Evolutionary conservation across 2,888 invertebrate species (phyloP).

Genomic region (Junonia oenone): DNA sequence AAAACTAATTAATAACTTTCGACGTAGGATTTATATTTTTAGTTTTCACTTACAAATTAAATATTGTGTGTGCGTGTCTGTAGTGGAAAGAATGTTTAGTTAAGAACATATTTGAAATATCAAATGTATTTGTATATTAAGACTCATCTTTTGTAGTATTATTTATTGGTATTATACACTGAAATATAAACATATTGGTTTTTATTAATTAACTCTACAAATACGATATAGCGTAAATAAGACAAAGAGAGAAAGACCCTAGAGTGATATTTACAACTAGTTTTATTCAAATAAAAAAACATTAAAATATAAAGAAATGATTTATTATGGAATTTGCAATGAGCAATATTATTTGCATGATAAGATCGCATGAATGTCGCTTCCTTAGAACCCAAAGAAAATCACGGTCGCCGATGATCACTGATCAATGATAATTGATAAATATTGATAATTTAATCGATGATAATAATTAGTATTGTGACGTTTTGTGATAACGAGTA

Average conservation of each 20-base stretch:
- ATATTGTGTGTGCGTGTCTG: not conserved
- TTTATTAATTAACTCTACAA: no score
- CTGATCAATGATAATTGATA: slow-evolving; percentile 21
- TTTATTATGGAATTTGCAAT: slow-evolving; percentile 3
- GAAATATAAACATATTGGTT: no score
- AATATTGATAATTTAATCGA: slow-evolving; percentile 31
- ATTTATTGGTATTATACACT: no score
- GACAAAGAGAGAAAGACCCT: not conserved
- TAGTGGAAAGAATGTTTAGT: not conserved
- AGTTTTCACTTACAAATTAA: not conserved
- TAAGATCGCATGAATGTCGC: slow-evolving; percentile 31
- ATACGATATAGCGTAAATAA: no score
- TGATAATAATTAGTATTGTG: slow-evolving; percentile 33
- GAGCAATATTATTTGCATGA: slow-evolving; percentile 18
- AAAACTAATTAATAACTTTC: slow-evolving; percentile 21
- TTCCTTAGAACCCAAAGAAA: slow-evolving; percentile 34
- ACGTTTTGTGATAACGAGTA: slow-evolving; percentile 31
- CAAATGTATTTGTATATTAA: no score
- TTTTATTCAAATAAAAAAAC: not conserved
- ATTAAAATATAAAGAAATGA: not conserved
- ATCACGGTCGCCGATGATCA: slow-evolving; percentile 36
- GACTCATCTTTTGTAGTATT: no score
- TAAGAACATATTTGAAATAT: no score
- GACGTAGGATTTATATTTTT: not conserved
- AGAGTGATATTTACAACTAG: not conserved